Evolutionary conservation across 2,888 invertebrate genomes (phyloP), one percentile per base, ranked within the genome.

Genomic region (Pyrocoelia pectoralis): DNA sequence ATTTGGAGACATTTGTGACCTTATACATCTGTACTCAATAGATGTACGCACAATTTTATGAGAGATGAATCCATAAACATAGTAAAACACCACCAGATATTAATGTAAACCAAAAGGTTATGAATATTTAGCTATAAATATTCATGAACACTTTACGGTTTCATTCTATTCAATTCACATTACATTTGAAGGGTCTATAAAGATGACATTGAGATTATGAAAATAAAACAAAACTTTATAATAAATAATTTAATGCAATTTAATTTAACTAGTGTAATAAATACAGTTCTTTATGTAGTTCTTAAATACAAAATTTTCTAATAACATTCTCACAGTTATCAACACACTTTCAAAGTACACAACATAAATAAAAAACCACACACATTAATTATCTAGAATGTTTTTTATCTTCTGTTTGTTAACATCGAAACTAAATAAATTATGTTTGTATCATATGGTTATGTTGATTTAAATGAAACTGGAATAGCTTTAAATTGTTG

Each of bases 241-340:
- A 79, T 78, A 79, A 79, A 79, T 79, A 78, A 77, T 78, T 78
- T 79, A 78, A 76, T 78, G 58, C 54, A 61, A 60, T 64, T 57
- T 8, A 61, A 73, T 75, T 75, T 76, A 74, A 68, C 75, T 76
- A 78, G 63, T 72, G 73, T 76, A 79, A 79, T 79, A 79, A 79
- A 79, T 79, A 79, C 77, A 77, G 72, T 75, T 76, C 65, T 64
- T 51, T 40, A 41, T 52, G 29, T 24, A 24, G 24, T 63, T 50
- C 59, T 33, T 15, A 24, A 58, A 66, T 66, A 66, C 65, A 61
- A 62, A 56, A 60, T 58, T 33, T 61, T 48, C 59, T 66, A 67
- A 70, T 60, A 55, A 66, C 70, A 68, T 68, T 67, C 72, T 65
- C 65, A 67, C 64, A 18, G 66, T 71, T 67, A 63, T 56, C 65